Evolutionary conservation across 2,888 invertebrate genomes (phyloP), one percentile per base, ranked within the genome.

Genomic region (Ectropis crepuscularia): DNA sequence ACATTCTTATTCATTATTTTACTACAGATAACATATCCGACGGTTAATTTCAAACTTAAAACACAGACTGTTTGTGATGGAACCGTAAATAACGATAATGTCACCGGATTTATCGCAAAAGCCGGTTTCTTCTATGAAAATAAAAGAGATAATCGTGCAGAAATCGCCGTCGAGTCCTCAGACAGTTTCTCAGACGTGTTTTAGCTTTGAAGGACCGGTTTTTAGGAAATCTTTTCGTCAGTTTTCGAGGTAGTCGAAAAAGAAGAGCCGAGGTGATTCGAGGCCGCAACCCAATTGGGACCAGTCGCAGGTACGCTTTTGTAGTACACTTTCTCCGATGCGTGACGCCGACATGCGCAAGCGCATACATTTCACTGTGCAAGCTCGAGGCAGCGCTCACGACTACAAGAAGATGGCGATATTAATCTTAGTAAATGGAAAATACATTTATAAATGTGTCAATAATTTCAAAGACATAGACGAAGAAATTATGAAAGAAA

Each of bases 261-360:
- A 86, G 86, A 88, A 85, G 85, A 83, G 77, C 81, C 78, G 80
- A 74, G 82, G 81, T 81, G 80, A 86, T 90, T 90, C 88, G 90
- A 90, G 90, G 90, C 85, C 89, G 81, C 80, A 89, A 89, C 91
- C 92, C 86, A 92, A 90, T 86, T 91, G 88, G 81, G 88, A 87
- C 89, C 90, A 89, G 89, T 86, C 77, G 84, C 85, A 84, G 85
- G 87, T 88, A 85, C 81, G 75, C 77, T 83, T 80, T 87, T 86
- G 87, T 88, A 85, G 88, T 91, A 89, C 89, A 92, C 92, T 92
- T 92, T 92, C 92, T 87, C 92, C 89, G 73, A 74, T 87, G 85
- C 87, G 87, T 89, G 90, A 89, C 89, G 88, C 81, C 82, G 80
- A 80, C 84, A 78, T 67, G 54, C 63, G 49, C 80, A 81, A 67